Percentiles rank a stretch among this genome's conserved stretches.
These are phyloP conservation scores for Drosophila cyrtoloma DNA, from an alignment of 2,888 invertebrate species.

Conservation along the genomic window DNA sequence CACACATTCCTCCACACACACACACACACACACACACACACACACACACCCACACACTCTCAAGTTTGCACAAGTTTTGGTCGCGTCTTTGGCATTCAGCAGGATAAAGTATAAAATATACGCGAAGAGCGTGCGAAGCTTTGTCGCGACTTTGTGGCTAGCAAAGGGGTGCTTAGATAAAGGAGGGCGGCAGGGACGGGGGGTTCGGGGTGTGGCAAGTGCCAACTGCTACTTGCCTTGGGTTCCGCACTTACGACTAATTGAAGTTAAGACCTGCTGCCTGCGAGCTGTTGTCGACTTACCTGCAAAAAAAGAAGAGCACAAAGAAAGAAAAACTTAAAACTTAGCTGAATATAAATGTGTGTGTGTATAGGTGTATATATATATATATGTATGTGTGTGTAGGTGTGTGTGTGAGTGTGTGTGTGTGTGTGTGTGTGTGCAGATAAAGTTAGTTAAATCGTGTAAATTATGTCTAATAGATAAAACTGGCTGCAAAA, in stretches of 20 bases:
- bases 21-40: constrained; percentile 8
- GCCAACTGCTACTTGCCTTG: constrained; percentile 37
- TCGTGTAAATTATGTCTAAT: constrained; percentile 81
- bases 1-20: neutral
- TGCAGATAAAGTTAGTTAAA: constrained; percentile 71
- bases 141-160: constrained; percentile 12
- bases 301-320: constrained; percentile 58
- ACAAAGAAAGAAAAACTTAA: constrained; percentile 14
- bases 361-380: neutral
- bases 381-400: neutral
- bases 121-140: constrained; percentile 61
- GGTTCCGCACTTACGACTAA: constrained; percentile 78
- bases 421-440: constrained; percentile 2
- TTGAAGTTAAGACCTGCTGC: constrained; percentile 70
- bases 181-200: neutral
- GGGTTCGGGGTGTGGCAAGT: constrained; percentile 12
- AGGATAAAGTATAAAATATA: constrained; percentile 63
- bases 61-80: constrained; percentile 33
- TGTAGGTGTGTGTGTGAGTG: neutral
- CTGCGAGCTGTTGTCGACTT: constrained; percentile 48
- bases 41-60: constrained; percentile 1
- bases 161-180: neutral
- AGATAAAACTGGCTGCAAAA: constrained; percentile 66
- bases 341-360: neutral
- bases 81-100: constrained; percentile 21